Evolutionary conservation across 2,888 invertebrate genomes (phyloP), one percentile per base, ranked within the genome.

Genomic region (Ophion costatus): DNA sequence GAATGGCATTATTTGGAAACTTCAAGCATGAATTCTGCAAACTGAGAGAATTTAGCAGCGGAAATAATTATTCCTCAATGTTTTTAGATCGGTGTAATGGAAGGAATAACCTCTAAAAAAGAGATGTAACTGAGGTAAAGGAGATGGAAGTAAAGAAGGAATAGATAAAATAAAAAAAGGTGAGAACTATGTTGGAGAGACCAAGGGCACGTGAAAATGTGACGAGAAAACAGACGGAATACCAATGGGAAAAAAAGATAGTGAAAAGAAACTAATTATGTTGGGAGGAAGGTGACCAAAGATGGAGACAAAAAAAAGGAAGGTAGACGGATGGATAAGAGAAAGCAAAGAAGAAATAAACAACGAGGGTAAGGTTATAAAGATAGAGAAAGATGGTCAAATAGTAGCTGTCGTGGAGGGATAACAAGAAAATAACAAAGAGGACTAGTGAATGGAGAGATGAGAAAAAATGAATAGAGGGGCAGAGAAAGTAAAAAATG

Each of bases 401-500:
- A 20, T 20, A 63, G 22, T 63, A 63, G 29, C 4, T 63, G 63
- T 7, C 63, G 63, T 29, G 24, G 63, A 63, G 29, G 63, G 22
- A 63, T 11, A 63, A 63, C 5, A 24, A n/a, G n/a, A n/a, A n/a
- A n/a, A n/a, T n/a, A n/a, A n/a, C n/a, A n/a, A n/a, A n/a, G n/a
- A n/a, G n/a, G n/a, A n/a, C n/a, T n/a, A n/a, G n/a, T n/a, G 24
- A 61, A 61, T 22, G 22, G 11, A 61, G 61, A 11, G 22, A n/a
- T 2, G n/a, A 64, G 14, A 11, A 64, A 33, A 64, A 64, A 64
- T 14, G 14, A 64, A 64, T 33, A 64, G 33, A 64, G 33, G 33
- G 64, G 33, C 10, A 33, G 64, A 33, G 33, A 64, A 64, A 64
- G 64, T 33, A 64, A 64, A 33, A 64, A 64, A 64, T 29, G 64